A percentile compares a stretch with the other conserved stretches of the same genome.
These are phyloP conservation scores for Augiades crinisus DNA, from an alignment of 2,888 invertebrate species.

Conservation along the genomic window DNA sequence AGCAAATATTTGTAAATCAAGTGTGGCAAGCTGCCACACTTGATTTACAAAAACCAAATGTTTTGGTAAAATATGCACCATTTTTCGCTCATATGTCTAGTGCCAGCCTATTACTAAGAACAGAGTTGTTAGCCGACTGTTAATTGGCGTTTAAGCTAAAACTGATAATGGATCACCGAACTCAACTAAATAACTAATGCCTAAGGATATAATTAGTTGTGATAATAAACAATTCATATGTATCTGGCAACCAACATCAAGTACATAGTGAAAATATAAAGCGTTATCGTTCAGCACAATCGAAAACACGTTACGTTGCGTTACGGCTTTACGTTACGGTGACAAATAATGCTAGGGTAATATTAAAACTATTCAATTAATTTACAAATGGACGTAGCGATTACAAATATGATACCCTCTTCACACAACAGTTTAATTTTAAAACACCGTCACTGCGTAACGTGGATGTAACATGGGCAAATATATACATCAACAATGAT, in stretches of 20 bases:
- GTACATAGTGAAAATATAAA: slow-evolving; percentile 2
- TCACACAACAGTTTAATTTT: slow-evolving; percentile 29
- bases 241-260: slow-evolving; percentile 33
- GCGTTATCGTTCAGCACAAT: neutral
- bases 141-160: too few relatives aligned
- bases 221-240: neutral
- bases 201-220: too few relatives aligned
- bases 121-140: too few relatives aligned
- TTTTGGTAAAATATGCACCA: too few relatives aligned
- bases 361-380: slow-evolving; percentile 48
- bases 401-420: slow-evolving; percentile 33
- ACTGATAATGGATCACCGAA: too few relatives aligned
- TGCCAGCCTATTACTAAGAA: too few relatives aligned
- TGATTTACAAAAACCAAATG: too few relatives aligned
- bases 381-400: slow-evolving; percentile 62
- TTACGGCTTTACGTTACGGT: too few relatives aligned
- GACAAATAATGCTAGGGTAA: slow-evolving; percentile 42
- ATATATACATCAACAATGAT: neutral
- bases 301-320: slow-evolving; percentile 25
- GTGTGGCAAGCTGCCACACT: too few relatives aligned
- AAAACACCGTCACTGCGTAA: slow-evolving; percentile 17
- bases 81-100: too few relatives aligned
- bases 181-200: neutral
- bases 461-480: slow-evolving; percentile 6
- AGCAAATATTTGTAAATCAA: too few relatives aligned